phyloP scores from a whole-genome alignment of 2,888 invertebrate species.

The Abrostola tripartita region DNA sequence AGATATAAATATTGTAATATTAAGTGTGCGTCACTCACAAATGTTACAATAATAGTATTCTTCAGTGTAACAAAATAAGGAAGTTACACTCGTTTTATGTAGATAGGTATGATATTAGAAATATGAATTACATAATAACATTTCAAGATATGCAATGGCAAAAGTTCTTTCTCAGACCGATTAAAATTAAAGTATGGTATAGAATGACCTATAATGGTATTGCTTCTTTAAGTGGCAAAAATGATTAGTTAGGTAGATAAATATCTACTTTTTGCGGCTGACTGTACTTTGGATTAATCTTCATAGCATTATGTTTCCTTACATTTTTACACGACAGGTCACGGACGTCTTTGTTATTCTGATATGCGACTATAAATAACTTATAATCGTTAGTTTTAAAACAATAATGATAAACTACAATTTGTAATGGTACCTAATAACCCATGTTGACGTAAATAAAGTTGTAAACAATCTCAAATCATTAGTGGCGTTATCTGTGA shows the following conservation, averaged over 20 bases:
- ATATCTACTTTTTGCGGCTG: neutral
- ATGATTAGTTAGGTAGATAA: neutral
- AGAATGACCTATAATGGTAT: neutral
- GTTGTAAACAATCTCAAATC: conserved; percentile 48
- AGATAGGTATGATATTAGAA: too few relatives aligned
- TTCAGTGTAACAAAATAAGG: neutral
- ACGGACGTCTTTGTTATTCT: conserved; percentile 25
- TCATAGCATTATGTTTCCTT: conserved; percentile 18
- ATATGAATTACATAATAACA: too few relatives aligned
- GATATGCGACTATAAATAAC: conserved; percentile 28
- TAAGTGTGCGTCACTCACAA: neutral
- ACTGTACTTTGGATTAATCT: conserved; percentile 7
- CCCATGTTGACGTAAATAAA: conserved; percentile 50
- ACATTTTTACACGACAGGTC: conserved; percentile 26
- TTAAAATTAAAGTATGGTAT: conserved; percentile 13
- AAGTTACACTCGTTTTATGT: too few relatives aligned
- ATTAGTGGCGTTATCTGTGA: conserved; percentile 50
- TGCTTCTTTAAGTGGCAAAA: too few relatives aligned
- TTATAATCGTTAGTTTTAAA: conserved; percentile 33
- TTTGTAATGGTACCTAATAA: conserved; percentile 38
- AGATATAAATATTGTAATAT: neutral
- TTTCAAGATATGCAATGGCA: too few relatives aligned
- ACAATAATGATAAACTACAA: conserved; percentile 31
- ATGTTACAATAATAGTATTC: neutral
- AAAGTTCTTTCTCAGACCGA: too few relatives aligned